Conservation (phyloP, 2,113 vertebrate genomes). For the Oreochromis spilurus region DNA sequence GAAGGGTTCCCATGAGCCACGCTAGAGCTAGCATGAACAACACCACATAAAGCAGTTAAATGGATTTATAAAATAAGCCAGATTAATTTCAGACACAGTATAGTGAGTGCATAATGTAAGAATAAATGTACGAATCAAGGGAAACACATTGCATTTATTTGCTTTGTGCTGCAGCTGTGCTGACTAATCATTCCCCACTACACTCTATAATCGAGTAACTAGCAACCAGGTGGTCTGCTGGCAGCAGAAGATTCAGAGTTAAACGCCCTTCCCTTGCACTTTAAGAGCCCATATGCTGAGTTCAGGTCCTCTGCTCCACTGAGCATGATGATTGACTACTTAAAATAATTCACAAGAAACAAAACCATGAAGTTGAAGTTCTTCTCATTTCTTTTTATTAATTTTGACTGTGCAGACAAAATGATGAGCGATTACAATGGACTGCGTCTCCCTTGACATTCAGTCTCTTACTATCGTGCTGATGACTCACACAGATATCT, state of each 20-base stretch:
- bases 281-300: not conserved
- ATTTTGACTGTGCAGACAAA: not conserved
- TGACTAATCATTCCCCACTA: not conserved
- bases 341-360: not conserved
- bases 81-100: not conserved
- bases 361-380: not conserved
- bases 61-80: not conserved
- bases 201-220: not conserved
- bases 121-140: not conserved
- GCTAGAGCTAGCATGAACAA: not conserved
- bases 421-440: not conserved
- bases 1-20: not conserved
- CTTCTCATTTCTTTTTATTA: rapidly evolving
- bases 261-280: not conserved
- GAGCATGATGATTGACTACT: not conserved
- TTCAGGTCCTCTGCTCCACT: not conserved
- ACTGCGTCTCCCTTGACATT: not conserved
- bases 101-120: not conserved
- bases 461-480: not conserved
- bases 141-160: not conserved
- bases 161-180: not conserved
- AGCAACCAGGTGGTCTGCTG: not conserved
- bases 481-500: not conserved
- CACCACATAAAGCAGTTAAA: not conserved
- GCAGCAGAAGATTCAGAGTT: not conserved